Conservation (phyloP, 2,797 vertebrate species). For the Phrynocephalus vlangalii region DNA sequence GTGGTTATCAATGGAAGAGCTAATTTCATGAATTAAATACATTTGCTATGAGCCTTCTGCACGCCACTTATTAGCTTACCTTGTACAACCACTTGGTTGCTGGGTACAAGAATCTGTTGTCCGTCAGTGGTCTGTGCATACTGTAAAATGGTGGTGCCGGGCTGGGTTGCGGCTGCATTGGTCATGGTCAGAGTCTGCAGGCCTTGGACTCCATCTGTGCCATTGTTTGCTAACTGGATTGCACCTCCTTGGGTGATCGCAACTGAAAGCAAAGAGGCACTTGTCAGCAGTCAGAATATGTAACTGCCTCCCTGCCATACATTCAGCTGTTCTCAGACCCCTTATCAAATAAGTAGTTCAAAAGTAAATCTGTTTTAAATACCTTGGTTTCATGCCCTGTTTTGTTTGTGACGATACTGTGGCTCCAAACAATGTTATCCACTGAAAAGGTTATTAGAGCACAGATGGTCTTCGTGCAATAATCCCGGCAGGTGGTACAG, state of each 20-base stretch:
- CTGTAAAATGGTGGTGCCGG: conserved; percentile 95
- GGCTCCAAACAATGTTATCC: not conserved
- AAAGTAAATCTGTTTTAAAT: conserved; percentile 32
- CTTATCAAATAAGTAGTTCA: conserved; percentile 28
- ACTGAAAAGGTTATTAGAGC: not conserved
- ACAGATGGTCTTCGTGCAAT: not conserved
- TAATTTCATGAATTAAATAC: no score
- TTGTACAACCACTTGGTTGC: conserved; percentile 99
- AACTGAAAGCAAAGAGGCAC: conserved; percentile 81
- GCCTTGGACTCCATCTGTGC: conserved; percentile 96
- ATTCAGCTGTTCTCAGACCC: conserved; percentile 47
- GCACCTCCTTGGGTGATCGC: conserved; percentile 98
- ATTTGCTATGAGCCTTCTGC: not conserved
- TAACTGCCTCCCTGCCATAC: conserved; percentile 45
- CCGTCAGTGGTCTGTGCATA: conserved; percentile 99
- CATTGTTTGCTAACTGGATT: conserved; percentile 98
- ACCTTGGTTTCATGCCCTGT: not conserved
- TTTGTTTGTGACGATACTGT: not conserved
- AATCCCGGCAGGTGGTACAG: not conserved
- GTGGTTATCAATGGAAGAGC: no score
- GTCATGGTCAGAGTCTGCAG: conserved; percentile 97
- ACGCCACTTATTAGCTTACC: conserved; percentile 81
- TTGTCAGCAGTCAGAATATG: conserved; percentile 59
- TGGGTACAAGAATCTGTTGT: conserved; percentile 98
- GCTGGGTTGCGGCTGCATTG: conserved; percentile 88